These are phyloP conservation scores for Zaprionus kolodkinae DNA, from an alignment of 1,140 invertebrate species.

Conservation along the genomic window DNA sequence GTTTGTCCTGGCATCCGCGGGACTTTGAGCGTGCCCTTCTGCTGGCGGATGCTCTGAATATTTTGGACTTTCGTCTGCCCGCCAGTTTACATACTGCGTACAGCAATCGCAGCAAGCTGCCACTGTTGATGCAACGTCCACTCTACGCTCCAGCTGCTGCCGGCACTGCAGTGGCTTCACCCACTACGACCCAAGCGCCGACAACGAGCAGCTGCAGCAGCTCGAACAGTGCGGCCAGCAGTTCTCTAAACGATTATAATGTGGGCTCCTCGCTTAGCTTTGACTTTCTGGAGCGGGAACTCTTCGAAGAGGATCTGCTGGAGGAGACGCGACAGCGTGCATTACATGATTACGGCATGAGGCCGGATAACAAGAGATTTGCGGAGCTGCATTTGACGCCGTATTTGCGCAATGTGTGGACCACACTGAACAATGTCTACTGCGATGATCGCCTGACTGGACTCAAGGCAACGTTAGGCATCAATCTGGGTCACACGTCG, in stretches of 20 bases:
- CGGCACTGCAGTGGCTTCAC: slow-evolving; percentile 37
- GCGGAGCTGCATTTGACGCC: slow-evolving; percentile 57
- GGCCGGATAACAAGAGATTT: slow-evolving; percentile 59
- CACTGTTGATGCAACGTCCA: slow-evolving; percentile 70
- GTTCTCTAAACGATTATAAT: slow-evolving; percentile 43
- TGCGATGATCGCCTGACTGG: slow-evolving; percentile 69
- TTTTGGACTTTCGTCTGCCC: slow-evolving; percentile 73
- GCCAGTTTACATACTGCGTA: slow-evolving; percentile 69
- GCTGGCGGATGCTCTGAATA: slow-evolving; percentile 71
- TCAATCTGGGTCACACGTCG: slow-evolving; percentile 85
- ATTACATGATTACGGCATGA: slow-evolving; percentile 69
- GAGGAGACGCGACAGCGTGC: slow-evolving; percentile 76
- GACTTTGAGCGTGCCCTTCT: slow-evolving; percentile 74
- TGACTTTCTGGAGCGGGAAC: slow-evolving; percentile 62
- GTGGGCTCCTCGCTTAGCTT: slow-evolving; percentile 61
- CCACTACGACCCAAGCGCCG: slow-evolving; percentile 48
- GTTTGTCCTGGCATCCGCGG: slow-evolving; percentile 75
- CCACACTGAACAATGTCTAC: slow-evolving; percentile 67
- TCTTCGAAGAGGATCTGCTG: slow-evolving; percentile 70
- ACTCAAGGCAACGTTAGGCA: slow-evolving; percentile 85
- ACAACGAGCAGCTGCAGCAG: slow-evolving; percentile 63
- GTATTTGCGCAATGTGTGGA: slow-evolving; percentile 74
- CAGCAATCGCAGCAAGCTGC: slow-evolving; percentile 76
- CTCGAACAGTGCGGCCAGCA: slow-evolving; percentile 53
- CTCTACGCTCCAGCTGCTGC: slow-evolving; percentile 41